Conservation (phyloP, 2,113 vertebrate genomes). For the Thryonomys swinderianus region DNA sequence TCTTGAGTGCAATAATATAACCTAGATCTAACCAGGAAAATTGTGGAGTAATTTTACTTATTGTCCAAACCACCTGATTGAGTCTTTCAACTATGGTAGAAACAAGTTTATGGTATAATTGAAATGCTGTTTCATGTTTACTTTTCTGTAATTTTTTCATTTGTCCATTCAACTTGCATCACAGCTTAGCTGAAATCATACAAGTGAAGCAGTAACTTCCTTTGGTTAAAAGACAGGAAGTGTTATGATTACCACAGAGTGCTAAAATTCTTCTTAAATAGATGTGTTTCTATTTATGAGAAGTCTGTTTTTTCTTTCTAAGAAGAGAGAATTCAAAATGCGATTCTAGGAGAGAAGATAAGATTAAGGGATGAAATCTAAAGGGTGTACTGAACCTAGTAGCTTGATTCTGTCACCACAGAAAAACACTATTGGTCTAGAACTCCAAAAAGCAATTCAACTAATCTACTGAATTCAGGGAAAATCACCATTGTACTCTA, state of each 20-base stretch:
- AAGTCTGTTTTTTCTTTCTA: neutral
- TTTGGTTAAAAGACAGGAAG: neutral
- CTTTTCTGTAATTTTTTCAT: neutral
- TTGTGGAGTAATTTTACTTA: neutral
- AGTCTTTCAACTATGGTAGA: neutral
- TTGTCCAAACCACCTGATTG: neutral
- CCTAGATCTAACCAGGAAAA: neutral
- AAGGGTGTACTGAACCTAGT: neutral
- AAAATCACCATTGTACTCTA: neutral
- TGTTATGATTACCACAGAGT: neutral
- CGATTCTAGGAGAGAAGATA: neutral
- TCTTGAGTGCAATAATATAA: neutral
- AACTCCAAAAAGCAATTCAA: slow-evolving; percentile 19
- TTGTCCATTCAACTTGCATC: neutral
- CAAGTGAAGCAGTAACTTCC: neutral
- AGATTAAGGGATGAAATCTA: slow-evolving; percentile 1
- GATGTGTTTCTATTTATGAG: neutral
- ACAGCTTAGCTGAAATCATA: neutral
- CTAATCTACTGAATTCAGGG: neutral
- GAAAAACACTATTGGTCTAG: neutral
- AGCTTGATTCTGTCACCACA: neutral
- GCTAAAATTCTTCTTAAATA: neutral
- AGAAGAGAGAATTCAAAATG: neutral
- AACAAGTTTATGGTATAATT: neutral
- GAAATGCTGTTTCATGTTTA: neutral